phyloP scores from a whole-genome alignment of 1,140 invertebrate species.

The Drosophila kurseongensis region DNA sequence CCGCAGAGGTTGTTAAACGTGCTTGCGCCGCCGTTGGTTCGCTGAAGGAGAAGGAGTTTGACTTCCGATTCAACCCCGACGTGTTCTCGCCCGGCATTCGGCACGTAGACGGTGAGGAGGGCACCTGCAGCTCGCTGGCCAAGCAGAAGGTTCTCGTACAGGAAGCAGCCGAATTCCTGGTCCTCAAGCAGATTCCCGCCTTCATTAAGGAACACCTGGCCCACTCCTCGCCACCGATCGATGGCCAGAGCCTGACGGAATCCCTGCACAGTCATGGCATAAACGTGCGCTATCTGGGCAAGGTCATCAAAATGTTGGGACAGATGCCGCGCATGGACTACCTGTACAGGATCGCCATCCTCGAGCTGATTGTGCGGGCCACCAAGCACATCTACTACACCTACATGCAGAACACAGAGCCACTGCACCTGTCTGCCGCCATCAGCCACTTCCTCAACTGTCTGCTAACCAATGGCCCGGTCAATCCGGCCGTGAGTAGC shows the following conservation, averaged over 20 bases:
- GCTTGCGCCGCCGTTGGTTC: constrained; percentile 96
- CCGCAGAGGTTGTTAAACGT: constrained; percentile 93
- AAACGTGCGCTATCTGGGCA: constrained; percentile 98
- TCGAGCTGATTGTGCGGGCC: constrained; percentile 93
- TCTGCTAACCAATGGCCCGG: constrained; percentile 91
- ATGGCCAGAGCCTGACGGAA: constrained; percentile 97
- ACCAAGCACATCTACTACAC: constrained; percentile 97
- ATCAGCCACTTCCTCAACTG: constrained; percentile 98
- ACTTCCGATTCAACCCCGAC: constrained; percentile 99
- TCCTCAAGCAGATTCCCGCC: constrained; percentile 96
- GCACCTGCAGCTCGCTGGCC: constrained; percentile 86
- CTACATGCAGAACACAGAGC: constrained; percentile 96
- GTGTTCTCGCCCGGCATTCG: constrained; percentile 97
- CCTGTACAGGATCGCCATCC: constrained; percentile 93
- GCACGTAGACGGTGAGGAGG: constrained; percentile 90
- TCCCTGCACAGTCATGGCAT: constrained; percentile 97
- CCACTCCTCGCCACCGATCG: constrained; percentile 96
- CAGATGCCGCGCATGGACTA: constrained; percentile 94
- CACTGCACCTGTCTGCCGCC: constrained; percentile 94
- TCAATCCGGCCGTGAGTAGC: constrained; percentile 88
- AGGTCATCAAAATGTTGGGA: constrained; percentile 91
- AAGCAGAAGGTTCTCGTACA: constrained; percentile 95
- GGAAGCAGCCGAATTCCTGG: constrained; percentile 97
- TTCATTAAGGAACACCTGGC: constrained; percentile 97
- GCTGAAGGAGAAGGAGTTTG: constrained; percentile 96